These are phyloP conservation scores for Halisarca cf. caerulea DNA, from an alignment of 37 sponge, comb jelly and placozoan genomes.

Conservation along the genomic window DNA sequence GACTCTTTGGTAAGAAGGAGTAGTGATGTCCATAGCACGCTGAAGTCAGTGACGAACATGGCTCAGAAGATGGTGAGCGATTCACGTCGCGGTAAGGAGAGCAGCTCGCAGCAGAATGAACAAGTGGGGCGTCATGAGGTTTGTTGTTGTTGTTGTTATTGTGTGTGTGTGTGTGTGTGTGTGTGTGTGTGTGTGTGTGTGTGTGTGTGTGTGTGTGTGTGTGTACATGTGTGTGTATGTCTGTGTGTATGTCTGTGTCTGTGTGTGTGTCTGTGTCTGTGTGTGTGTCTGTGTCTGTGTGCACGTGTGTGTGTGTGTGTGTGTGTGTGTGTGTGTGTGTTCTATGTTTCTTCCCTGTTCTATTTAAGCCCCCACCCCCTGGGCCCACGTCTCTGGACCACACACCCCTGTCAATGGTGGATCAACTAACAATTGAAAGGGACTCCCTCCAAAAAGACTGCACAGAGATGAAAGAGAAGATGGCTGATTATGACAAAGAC, in stretches of 20 bases:
- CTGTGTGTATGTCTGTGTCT: too few relatives aligned
- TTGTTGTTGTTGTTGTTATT: too few relatives aligned
- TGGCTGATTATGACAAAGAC: background rate
- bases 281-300: too few relatives aligned
- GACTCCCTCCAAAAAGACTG: conserved; percentile 9
- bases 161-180: background rate
- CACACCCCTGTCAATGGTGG: conserved; percentile 23
- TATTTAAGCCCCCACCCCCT: too few relatives aligned
- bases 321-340: too few relatives aligned
- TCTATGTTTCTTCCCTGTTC: too few relatives aligned
- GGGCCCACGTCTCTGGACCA: too few relatives aligned
- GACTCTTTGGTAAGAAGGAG: background rate
- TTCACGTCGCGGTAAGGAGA: background rate
- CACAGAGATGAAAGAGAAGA: background rate
- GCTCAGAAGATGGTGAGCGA: background rate
- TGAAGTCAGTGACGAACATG: background rate
- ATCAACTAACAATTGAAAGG: conserved; percentile 1
- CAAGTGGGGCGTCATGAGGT: too few relatives aligned
- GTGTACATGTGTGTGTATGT: too few relatives aligned
- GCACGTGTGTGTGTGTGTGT: too few relatives aligned
- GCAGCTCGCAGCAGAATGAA: background rate
- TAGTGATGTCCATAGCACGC: background rate
- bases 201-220: background rate
- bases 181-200: background rate
- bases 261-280: too few relatives aligned